phyloP scores from a whole-genome alignment of 2,113 vertebrate species.

The Thalassoma bifasciatum region DNA sequence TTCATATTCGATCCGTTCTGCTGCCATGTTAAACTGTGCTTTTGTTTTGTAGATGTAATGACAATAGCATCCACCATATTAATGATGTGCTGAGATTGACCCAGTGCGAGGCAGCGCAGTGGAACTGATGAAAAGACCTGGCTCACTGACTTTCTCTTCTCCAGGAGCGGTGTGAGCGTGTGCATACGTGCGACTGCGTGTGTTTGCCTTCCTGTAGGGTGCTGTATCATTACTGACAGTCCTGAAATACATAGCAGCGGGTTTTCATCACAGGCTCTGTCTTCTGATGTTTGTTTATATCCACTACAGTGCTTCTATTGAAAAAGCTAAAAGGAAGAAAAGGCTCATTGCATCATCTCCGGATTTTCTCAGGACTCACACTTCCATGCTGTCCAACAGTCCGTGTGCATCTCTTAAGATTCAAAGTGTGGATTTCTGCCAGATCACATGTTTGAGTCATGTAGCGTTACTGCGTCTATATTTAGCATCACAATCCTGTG shows the following conservation, averaged over 20 bases:
- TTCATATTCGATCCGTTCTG: slow-evolving; percentile 39
- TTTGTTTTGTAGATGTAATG: slow-evolving; percentile 69
- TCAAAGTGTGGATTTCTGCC: slow-evolving; percentile 41
- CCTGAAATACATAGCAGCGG: slow-evolving; percentile 54
- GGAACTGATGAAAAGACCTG: slow-evolving; percentile 80
- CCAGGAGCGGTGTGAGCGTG: slow-evolving; percentile 27
- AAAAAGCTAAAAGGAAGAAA: slow-evolving; percentile 8
- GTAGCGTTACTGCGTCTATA: slow-evolving; percentile 44
- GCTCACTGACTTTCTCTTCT: slow-evolving; percentile 62
- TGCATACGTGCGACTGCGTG: slow-evolving; percentile 20
- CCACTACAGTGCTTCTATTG: slow-evolving; percentile 13
- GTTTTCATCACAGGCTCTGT: slow-evolving; percentile 56
- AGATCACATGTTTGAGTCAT: slow-evolving; percentile 57
- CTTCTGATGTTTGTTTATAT: slow-evolving; percentile 26
- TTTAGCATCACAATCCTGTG: slow-evolving; percentile 50
- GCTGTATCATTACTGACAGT: slow-evolving; percentile 69
- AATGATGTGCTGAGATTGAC: slow-evolving; percentile 70
- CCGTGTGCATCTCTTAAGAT: slow-evolving; percentile 6
- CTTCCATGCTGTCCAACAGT: slow-evolving; percentile 9
- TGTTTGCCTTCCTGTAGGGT: slow-evolving; percentile 51
- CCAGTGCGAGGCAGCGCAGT: slow-evolving; percentile 60
- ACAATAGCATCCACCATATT: slow-evolving; percentile 61
- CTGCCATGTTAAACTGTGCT: slow-evolving; percentile 54
- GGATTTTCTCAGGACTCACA: slow-evolving; percentile 13
- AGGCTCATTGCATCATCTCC: slow-evolving; percentile 17